phyloP scores from a whole-genome alignment of 2,888 invertebrate genomes.

The Eristalis tenax region DNA sequence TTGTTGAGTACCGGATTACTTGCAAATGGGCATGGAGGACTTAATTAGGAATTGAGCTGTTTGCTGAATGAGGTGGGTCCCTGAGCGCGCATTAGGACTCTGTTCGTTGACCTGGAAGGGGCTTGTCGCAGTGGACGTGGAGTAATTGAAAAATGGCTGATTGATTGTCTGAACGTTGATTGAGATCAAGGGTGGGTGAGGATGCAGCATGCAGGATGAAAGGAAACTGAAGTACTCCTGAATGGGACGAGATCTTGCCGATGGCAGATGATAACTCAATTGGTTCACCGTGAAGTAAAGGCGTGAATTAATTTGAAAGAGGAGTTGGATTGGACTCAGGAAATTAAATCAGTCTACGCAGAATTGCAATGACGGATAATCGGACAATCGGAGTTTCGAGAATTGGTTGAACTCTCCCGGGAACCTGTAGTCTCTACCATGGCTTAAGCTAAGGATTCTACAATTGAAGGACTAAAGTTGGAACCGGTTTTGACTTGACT shows the following conservation, averaged over 20 bases:
- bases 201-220: background rate
- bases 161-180: background rate
- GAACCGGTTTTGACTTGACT: too few species aligned
- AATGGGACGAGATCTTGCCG: background rate
- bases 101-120: background rate
- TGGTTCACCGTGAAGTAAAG: background rate
- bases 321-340: background rate
- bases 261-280: background rate
- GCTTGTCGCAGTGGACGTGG: background rate
- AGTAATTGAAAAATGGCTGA: background rate
- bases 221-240: background rate
- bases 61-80: background rate
- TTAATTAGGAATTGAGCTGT: background rate
- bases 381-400: background rate
- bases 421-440: too few species aligned
- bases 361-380: background rate
- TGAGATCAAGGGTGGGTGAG: background rate
- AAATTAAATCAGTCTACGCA: background rate
- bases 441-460: too few species aligned
- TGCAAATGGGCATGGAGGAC: background rate
- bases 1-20: constrained; percentile 8
- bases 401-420: too few species aligned
- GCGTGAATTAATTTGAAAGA: background rate
- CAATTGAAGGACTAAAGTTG: too few species aligned
- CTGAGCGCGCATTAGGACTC: background rate